Base-by-base conservation (phyloP, 2,113 vertebrate genomes). In the Oreotrochilus melanogaster region DNA sequence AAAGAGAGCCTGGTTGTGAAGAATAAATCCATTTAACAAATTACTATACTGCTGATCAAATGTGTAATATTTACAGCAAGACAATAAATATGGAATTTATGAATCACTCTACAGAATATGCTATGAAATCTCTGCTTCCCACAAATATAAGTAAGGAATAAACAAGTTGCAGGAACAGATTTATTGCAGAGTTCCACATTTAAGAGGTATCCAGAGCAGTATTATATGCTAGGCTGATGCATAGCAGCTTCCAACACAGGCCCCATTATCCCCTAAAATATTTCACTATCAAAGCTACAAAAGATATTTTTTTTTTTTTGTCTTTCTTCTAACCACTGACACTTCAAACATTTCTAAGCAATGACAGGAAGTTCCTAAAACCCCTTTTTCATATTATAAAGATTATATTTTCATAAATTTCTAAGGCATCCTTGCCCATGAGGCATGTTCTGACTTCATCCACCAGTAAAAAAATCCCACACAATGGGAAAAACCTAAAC, bases 191-290 rank as follows among this genome's bases (percentile, higher is more conserved):
- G 50, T 71, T 71, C 51, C 64, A 79, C 31, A 57, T 87, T 92
- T 92, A 89, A 96, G 81, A 91, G 81, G 91, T 95, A 94, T 92
- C 92, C 78, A 88, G 92, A 86, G 91, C 56, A 69, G 57, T 42
- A 65, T 92, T 78, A 80, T 22, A 31, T 50, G 30, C 88, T 61
- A 95, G 89, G 78, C 47, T 94, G 82, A 95, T 88, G 86, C 85
- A 92, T 92, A 83, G 92, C 78, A 89, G 61, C 43, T 89, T 89
- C 67, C 74, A 89, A 1, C 67, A 60, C 56, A 93, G 64, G 24
- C 11, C 47, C 30, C 81, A 85, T 79, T 93, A 85, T 87, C 73
- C 81, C 83, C 60, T 13, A 28, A 76, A 50, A 53, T 87, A 72
- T 74, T 92, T 91, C 70, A 74, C 27, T 70, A 58, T 35, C 81